phyloP scores from a whole-genome alignment of 2,888 invertebrate genomes.

The Anoncus sp. region DNA sequence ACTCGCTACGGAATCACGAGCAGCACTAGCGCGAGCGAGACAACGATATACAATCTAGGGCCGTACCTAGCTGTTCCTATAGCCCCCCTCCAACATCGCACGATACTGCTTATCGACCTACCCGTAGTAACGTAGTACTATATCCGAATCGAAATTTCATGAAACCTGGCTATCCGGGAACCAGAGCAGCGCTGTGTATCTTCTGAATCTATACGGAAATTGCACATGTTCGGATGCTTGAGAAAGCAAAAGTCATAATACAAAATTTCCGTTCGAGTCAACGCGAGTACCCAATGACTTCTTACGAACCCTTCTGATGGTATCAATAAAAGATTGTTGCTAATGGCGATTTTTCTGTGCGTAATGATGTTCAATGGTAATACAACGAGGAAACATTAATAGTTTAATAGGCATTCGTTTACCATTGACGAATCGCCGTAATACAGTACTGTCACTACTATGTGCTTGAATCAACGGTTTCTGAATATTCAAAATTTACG shows the following conservation, averaged over 20 bases:
- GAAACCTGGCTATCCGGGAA: conserved; percentile 37
- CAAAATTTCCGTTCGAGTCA: too few relatives aligned
- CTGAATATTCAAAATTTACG: background rate
- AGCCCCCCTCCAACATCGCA: conserved; percentile 29
- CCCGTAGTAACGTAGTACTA: conserved; percentile 41
- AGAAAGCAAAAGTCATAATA: too few relatives aligned
- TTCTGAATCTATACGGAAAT: background rate
- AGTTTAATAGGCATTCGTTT: background rate
- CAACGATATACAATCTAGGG: conserved; percentile 53
- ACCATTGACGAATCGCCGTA: background rate
- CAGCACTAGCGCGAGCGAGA: conserved; percentile 41
- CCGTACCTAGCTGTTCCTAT: conserved; percentile 53
- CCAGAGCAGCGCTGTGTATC: background rate
- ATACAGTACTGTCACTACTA: too few relatives aligned
- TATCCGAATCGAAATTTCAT: conserved; percentile 40
- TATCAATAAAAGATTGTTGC: background rate
- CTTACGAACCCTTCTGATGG: too few relatives aligned
- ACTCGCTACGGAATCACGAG: conserved; percentile 35
- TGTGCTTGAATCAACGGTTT: background rate
- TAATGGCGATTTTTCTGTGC: background rate
- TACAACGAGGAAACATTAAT: background rate
- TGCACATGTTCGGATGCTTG: too few relatives aligned
- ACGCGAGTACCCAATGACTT: too few relatives aligned
- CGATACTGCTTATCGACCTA: conserved; percentile 51
- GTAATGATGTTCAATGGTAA: background rate